A percentile compares a stretch with the other conserved stretches of the same genome.
Conservation (phyloP, 2,113 vertebrate species). For the Nothocercus julius region DNA sequence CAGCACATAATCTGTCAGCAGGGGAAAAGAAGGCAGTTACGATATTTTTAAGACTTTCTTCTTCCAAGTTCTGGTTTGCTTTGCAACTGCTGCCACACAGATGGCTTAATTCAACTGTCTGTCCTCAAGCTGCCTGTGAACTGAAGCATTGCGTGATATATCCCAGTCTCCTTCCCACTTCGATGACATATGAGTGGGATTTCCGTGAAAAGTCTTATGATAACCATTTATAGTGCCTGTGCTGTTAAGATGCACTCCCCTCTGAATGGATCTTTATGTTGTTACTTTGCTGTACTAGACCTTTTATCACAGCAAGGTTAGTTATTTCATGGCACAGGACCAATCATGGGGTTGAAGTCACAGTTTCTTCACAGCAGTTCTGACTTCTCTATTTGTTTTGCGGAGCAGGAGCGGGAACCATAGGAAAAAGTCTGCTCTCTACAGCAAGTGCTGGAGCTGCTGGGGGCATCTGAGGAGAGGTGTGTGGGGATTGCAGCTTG, state of each 20-base stretch:
- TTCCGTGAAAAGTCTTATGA: accelerated
- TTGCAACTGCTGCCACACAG: neutral
- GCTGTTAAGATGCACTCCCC: accelerated
- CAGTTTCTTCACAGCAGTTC: neutral
- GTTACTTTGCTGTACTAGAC: neutral
- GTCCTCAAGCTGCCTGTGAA: neutral
- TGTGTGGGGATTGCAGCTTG: accelerated
- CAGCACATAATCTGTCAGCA: neutral
- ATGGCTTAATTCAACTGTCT: neutral
- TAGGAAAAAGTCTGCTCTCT: neutral
- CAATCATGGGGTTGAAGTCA: neutral
- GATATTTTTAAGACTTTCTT: neutral
- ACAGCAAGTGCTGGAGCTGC: neutral
- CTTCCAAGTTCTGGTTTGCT: neutral
- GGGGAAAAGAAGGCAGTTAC: neutral
- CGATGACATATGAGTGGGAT: neutral
- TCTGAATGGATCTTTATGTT: accelerated
- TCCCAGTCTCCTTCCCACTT: accelerated
- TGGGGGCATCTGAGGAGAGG: neutral
- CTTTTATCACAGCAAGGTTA: accelerated
- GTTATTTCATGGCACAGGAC: accelerated
- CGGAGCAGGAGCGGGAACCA: neutral
- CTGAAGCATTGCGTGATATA: neutral
- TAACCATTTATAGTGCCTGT: neutral
- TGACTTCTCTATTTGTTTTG: neutral